Conservation (phyloP, 2,888 invertebrate species). For the Andricus curvator region DNA sequence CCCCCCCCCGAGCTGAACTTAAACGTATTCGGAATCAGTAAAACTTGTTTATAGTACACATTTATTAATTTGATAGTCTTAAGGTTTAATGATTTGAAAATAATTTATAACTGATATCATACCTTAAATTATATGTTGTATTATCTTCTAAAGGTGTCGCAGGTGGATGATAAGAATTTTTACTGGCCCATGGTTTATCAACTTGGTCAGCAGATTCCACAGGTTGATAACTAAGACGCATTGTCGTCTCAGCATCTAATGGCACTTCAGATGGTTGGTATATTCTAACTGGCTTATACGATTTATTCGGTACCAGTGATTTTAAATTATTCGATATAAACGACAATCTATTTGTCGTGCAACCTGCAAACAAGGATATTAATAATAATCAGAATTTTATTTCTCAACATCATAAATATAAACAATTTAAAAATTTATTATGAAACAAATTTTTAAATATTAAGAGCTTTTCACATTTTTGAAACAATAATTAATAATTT, state of each 20-base stretch:
- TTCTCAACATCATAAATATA: too few relatives aligned
- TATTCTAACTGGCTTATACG: constrained; percentile 79
- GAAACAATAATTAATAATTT: too few relatives aligned
- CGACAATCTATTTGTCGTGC: constrained; percentile 84
- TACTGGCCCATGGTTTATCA: constrained; percentile 78
- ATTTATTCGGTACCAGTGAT: constrained; percentile 74
- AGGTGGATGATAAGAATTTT: constrained; percentile 75
- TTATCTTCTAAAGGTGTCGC: constrained; percentile 79
- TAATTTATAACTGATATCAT: constrained; percentile 55
- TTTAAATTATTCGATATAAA: constrained; percentile 80
- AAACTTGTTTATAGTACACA: not conserved
- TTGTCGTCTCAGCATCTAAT: constrained; percentile 80
- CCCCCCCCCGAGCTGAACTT: too few relatives aligned
- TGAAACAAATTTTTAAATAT: too few relatives aligned
- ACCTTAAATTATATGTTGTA: constrained; percentile 83
- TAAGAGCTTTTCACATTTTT: too few relatives aligned
- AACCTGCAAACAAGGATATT: constrained; percentile 73
- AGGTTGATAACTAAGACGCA: constrained; percentile 80
- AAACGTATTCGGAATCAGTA: too few relatives aligned
- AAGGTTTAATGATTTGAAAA: not conserved
- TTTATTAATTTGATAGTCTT: not conserved
- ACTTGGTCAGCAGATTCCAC: constrained; percentile 75
- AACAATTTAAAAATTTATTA: too few relatives aligned
- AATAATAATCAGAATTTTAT: not conserved
- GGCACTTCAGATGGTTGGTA: constrained; percentile 80